phyloP scores from a whole-genome alignment of 2,113 vertebrate genomes.

The Physeter macrocephalus region DNA sequence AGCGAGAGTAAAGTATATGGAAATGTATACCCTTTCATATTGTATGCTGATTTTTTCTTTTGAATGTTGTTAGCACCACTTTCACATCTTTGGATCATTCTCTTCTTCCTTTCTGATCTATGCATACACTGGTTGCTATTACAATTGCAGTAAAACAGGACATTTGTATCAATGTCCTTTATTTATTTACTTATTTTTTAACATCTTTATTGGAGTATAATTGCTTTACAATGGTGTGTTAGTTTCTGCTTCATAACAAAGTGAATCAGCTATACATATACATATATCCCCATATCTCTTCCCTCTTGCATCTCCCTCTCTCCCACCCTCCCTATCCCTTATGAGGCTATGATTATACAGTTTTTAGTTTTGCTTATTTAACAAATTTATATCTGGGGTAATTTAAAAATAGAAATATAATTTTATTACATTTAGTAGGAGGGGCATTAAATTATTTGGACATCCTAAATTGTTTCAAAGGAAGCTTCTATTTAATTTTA shows the following conservation, averaged over 20 bases:
- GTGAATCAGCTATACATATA: too few species aligned
- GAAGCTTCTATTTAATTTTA: conserved; percentile 13
- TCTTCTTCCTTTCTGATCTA: conserved; percentile 7
- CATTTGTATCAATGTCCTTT: conserved; percentile 29
- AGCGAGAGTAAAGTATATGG: not conserved
- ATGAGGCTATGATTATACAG: not conserved
- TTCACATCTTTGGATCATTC: conserved; percentile 26
- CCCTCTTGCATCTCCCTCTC: too few species aligned
- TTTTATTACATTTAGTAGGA: conserved; percentile 49
- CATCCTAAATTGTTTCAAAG: conserved; percentile 11
- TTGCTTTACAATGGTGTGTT: too few species aligned
- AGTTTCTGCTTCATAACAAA: too few species aligned
- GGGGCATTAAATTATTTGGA: conserved; percentile 23
- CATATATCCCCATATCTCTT: too few species aligned
- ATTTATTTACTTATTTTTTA: not conserved
- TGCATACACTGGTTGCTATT: not conserved
- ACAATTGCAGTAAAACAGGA: conserved; percentile 26
- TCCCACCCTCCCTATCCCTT: not conserved
- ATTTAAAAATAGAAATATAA: conserved; percentile 39
- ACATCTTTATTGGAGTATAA: too few species aligned
- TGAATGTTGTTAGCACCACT: not conserved
- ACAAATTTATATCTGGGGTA: conserved; percentile 27
- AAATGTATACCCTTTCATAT: not conserved
- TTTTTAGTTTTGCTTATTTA: conserved; percentile 39
- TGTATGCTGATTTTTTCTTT: conserved; percentile 17